Evolutionary conservation across 2,797 vertebrate genomes (phyloP), one percentile per base, ranked within the genome.

Genomic region (Lerista edwardsae): DNA sequence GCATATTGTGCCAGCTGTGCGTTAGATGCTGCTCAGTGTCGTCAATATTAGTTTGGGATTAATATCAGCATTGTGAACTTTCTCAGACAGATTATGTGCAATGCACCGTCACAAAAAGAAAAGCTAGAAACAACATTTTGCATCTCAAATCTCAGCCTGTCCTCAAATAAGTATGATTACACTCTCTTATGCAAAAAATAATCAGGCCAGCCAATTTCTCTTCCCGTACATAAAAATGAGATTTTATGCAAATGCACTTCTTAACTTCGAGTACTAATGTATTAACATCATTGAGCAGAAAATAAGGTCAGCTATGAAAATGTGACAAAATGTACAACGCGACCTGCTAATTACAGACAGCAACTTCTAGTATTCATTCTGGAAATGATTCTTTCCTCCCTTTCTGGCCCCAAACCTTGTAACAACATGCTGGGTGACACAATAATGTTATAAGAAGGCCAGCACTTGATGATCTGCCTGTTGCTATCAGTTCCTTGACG

Each of bases 121-220:
- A 73, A 80, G 2, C 0, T 0, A 0, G 1, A 62, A 41, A 64
- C 31, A 75, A 71, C 44, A 64, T 67, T 83, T 29, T 71, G 17
- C 2, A 25, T 79, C 83, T 75, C 64, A 80, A 11, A 82, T 55
- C 25, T 51, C 81, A 74, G 0, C 59, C 80, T 34, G 75, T 82
- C 36, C 15, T 83, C 31, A 84, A 85, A 27, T 12, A 72, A 84
- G 3, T 11, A 31, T 80, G 6, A 44, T 68, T 86, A 12, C 2
- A 39, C 0, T 84, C 23, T 72, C 75, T 55, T 7, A 47, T 80
- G 57, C 80, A 81, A 84, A 90, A 80, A 88, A 91, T 44, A 87
- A 62, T 76, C 23, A 85, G 15, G 25, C 64, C 9, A 69, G 12
- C 14, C 11, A 59, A 21, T 19, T 75, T 29, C 44, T 67, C 12